Base-by-base conservation (phyloP, 2,113 vertebrate species). In the Dromaius novaehollandiae region DNA sequence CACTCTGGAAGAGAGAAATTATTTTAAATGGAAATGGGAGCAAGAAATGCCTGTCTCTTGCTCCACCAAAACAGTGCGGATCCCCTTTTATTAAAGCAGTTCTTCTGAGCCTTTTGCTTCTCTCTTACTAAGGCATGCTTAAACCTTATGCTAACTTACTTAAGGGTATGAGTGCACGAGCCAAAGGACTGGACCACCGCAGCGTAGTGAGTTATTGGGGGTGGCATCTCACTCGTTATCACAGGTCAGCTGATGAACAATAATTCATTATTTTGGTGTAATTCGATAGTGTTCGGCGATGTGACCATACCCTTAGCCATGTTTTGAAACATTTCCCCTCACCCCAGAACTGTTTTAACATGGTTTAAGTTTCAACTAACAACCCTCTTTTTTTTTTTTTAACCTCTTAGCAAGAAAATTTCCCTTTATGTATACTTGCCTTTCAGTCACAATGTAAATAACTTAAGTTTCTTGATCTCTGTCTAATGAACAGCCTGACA, bases 401-500 rank as follows among this genome's bases (percentile, higher is more conserved):
- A n/a, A n/a, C 55, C 61, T 94, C 86, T 81, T 94, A 90, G 69
- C 79, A 90, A 96, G 85, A 95, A 93, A 89, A 70, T 96, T 90
- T 96, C 96, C 96, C 86, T 95, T 95, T 98, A 61, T 98, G 82
- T 97, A 64, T 97, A 65, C 78, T 88, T 97, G 89, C 82, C 89
- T 98, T 97, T 97, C 85, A 88, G 71, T 98, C 79, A 97, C 97
- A 97, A 96, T 97, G 88, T 98, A 97, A 99, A 98, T 99, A 99
- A 99, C 98, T 97, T 98, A 97, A 98, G 97, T 99, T 99, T 99
- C 98, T 98, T 98, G 98, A 98, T 99, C 98, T 98, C 97, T 99
- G 36, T 99, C 98, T 99, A 98, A 99, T 98, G 97, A 99, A 99
- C 99, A 99, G 99, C 98, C 98, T 98, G 98, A 99, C 98, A 99